Percentiles rank a stretch among this genome's conserved stretches.
phyloP scores from a whole-genome alignment of 2,888 invertebrate genomes.

The Eilema caniola region DNA sequence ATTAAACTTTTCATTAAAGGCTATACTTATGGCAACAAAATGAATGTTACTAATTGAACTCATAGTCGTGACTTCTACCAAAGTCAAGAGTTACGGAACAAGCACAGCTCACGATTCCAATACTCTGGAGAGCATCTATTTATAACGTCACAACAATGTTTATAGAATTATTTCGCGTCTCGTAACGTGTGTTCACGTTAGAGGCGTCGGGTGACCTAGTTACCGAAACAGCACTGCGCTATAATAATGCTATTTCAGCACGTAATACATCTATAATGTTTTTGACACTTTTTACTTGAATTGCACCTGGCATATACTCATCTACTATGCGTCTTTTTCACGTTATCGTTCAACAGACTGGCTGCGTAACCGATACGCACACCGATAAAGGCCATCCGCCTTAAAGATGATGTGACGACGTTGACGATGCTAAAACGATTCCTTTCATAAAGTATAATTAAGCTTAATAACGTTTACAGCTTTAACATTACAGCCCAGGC shows the following conservation, averaged over 20 bases:
- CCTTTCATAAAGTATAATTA: too few relatives aligned
- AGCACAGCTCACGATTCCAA: neutral
- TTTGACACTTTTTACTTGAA: neutral
- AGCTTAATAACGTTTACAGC: too few relatives aligned
- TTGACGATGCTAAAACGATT: too few relatives aligned
- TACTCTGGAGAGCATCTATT: neutral
- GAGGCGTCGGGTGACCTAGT: neutral
- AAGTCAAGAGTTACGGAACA: neutral
- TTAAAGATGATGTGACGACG: too few relatives aligned
- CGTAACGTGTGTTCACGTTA: neutral
- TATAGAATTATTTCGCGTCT: neutral
- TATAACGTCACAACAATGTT: neutral
- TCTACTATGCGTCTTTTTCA: too few relatives aligned
- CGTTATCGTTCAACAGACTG: too few relatives aligned
- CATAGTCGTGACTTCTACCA: neutral
- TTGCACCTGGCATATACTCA: too few relatives aligned
- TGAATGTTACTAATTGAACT: neutral
- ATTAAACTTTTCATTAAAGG: too few relatives aligned
- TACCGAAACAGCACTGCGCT: neutral
- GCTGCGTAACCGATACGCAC: too few relatives aligned
- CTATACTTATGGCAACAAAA: too few relatives aligned
- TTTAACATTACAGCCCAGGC: too few relatives aligned
- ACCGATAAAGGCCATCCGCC: too few relatives aligned
- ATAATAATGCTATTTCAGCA: neutral
- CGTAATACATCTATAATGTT: neutral